phyloP scores from a whole-genome alignment of 2,888 invertebrate species.

The Operophtera brumata region DNA sequence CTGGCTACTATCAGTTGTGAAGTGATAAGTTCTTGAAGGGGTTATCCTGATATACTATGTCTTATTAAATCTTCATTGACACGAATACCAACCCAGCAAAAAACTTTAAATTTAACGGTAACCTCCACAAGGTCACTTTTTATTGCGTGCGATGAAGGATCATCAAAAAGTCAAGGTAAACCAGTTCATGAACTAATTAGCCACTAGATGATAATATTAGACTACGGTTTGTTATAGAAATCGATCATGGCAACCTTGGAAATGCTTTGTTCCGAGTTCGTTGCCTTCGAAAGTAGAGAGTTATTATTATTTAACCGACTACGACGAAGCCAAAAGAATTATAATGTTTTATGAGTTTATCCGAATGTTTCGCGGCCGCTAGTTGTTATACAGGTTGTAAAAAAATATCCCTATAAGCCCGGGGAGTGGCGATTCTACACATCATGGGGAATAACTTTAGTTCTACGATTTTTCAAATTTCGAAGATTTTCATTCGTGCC shows the following conservation, averaged over 20 bases:
- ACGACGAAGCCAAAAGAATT: neutral
- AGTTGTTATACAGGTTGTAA: too few relatives aligned
- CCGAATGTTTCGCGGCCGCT: neutral
- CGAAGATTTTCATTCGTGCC: too few relatives aligned
- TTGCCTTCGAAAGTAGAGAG: slow-evolving; percentile 12
- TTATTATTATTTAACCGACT: neutral
- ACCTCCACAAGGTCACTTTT: slow-evolving; percentile 14
- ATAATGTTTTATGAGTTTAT: neutral
- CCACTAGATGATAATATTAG: slow-evolving; percentile 3
- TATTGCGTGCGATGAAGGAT: slow-evolving; percentile 7
- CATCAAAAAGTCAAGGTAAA: slow-evolving; percentile 24
- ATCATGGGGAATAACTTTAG: too few relatives aligned
- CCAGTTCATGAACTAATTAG: slow-evolving; percentile 11
- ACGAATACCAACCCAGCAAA: neutral
- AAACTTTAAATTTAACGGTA: neutral
- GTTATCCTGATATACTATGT: too few relatives aligned
- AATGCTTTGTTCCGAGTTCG: slow-evolving; percentile 14
- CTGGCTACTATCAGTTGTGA: too few relatives aligned
- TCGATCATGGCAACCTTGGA: slow-evolving; percentile 11
- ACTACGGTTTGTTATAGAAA: slow-evolving; percentile 1
- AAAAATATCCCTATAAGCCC: too few relatives aligned
- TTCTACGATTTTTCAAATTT: too few relatives aligned
- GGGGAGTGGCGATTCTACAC: too few relatives aligned
- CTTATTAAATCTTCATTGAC: neutral
- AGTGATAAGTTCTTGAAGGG: too few relatives aligned